Conservation (phyloP, 2,797 vertebrate genomes). For the Potorous gilbertii region DNA sequence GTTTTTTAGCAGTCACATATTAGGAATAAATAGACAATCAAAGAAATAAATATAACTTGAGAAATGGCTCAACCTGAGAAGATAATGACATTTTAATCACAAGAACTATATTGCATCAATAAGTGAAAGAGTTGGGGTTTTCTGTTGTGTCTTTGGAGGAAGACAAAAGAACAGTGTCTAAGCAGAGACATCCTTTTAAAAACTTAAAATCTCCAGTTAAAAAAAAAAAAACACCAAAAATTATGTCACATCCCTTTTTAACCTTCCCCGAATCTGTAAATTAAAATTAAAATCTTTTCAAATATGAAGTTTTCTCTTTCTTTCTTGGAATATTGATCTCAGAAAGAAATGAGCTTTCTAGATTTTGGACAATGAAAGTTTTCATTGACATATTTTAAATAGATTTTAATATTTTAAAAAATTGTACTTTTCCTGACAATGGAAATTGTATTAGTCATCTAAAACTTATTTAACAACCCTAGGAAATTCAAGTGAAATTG, state of each 20-base stretch:
- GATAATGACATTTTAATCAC: conserved; percentile 48
- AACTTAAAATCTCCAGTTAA: conserved; percentile 18
- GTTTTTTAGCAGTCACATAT: conserved; percentile 18
- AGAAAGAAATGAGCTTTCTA: background rate
- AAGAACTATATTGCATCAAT: background rate
- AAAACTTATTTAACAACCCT: background rate
- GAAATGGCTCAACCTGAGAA: conserved; percentile 50
- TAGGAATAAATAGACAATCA: background rate
- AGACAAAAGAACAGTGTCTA: conserved; percentile 5
- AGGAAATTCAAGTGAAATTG: background rate
- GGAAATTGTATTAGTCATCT: background rate
- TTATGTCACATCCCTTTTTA: background rate
- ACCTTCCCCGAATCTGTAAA: background rate
- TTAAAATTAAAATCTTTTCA: conserved; percentile 16
- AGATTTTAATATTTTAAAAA: background rate
- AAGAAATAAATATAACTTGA: conserved; percentile 16
- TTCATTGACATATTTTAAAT: conserved; percentile 17
- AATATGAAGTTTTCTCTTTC: background rate
- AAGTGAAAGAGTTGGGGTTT: no score
- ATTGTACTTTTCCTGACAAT: background rate
- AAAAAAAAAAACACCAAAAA: background rate
- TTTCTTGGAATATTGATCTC: conserved; percentile 2
- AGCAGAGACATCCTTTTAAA: conserved; percentile 35
- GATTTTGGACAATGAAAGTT: background rate
- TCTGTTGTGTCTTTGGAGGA: no score